A percentile compares a stretch with the other conserved stretches of the same genome.
These are phyloP conservation scores for Thecophora atra DNA, from an alignment of 2,888 invertebrate genomes.

Conservation along the genomic window DNA sequence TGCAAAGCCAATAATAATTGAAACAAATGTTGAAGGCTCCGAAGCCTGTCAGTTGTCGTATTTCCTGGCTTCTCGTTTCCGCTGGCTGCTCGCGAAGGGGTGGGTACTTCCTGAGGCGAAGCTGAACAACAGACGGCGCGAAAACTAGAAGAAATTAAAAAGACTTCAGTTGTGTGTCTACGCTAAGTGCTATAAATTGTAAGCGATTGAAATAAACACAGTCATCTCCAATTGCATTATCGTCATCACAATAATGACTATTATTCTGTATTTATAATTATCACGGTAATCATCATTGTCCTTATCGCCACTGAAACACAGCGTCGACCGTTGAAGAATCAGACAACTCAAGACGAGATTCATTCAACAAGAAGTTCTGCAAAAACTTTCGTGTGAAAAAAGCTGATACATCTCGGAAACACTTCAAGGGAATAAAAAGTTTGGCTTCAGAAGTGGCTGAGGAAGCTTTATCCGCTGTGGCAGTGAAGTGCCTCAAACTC, in stretches of 20 bases:
- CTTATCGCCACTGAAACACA: not conserved
- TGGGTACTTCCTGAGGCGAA: slow-evolving; percentile 3
- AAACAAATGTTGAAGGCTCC: slow-evolving; percentile 37
- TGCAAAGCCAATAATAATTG: slow-evolving; percentile 44
- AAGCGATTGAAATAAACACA: slow-evolving; percentile 55
- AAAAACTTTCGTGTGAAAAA: too few relatives aligned
- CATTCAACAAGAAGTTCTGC: too few relatives aligned
- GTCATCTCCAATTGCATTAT: slow-evolving; percentile 44
- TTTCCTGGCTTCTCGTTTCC: slow-evolving; percentile 13
- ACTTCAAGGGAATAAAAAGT: too few relatives aligned
- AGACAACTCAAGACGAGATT: too few relatives aligned
- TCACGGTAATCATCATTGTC: not conserved
- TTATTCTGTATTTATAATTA: slow-evolving; percentile 3
- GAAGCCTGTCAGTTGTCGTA: slow-evolving; percentile 32
- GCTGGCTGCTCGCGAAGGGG: not conserved
- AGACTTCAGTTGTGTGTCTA: slow-evolving; percentile 32
- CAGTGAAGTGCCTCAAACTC: too few relatives aligned
- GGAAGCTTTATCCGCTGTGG: too few relatives aligned
- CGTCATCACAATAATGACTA: not conserved
- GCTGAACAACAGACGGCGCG: not conserved
- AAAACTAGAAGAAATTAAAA: slow-evolving; percentile 41
- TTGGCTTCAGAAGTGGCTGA: too few relatives aligned
- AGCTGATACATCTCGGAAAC: too few relatives aligned
- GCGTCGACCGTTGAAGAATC: too few relatives aligned
- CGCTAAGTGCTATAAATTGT: slow-evolving; percentile 44